Evolutionary conservation across 1,140 invertebrate genomes (phyloP).

Genomic region (Zaprionus taronus): DNA sequence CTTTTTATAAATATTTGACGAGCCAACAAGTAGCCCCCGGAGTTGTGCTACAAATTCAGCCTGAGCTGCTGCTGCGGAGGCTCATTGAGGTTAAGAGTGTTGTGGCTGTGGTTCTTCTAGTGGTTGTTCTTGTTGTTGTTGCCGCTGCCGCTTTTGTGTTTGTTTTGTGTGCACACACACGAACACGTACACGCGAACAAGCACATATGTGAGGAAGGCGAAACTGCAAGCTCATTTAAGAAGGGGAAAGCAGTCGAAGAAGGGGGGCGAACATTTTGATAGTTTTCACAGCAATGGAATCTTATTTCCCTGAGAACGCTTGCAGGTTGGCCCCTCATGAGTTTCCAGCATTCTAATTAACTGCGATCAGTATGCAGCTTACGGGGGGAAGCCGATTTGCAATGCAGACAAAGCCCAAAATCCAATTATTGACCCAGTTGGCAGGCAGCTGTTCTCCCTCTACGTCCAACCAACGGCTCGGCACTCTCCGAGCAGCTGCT

Average conservation of each 20-base stretch:
- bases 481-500: constrained; percentile 4
- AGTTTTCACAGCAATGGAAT: neutral
- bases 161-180: constrained; percentile 36
- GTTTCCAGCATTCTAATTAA: neutral
- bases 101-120: constrained; percentile 44
- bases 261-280: constrained; percentile 29
- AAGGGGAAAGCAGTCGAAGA: constrained; percentile 1
- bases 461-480: constrained; percentile 9
- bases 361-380: constrained; percentile 4
- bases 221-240: constrained; percentile 59
- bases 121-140: constrained; percentile 38
- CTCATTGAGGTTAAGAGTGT: constrained; percentile 77
- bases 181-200: neutral
- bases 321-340: neutral
- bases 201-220: constrained; percentile 34
- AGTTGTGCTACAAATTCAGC: constrained; percentile 64
- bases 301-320: neutral
- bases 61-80: constrained; percentile 38
- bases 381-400: constrained; percentile 15
- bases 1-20: constrained; percentile 76
- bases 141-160: constrained; percentile 24
- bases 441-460: neutral
- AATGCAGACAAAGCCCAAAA: constrained; percentile 14
- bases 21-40: constrained; percentile 74
- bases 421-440: constrained; percentile 48